A percentile compares a stretch with the other conserved stretches of the same genome.
Conservation (phyloP, 2,797 vertebrate genomes). For the Anguilla megastoma region DNA sequence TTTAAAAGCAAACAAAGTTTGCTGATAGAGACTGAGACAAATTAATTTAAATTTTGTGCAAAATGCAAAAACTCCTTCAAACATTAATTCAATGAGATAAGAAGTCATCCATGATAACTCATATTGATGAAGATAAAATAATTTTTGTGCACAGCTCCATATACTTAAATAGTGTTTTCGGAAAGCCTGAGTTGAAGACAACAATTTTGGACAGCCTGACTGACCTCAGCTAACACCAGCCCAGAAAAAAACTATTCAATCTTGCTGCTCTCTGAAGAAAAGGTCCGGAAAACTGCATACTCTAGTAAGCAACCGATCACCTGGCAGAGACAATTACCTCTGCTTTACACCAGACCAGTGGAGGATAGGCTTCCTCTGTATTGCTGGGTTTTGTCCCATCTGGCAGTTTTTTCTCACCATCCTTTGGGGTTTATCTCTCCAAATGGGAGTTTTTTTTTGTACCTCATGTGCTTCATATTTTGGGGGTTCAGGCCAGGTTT, state of each 20-base stretch:
- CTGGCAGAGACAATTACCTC: background rate
- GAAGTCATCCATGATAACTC: background rate
- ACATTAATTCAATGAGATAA: background rate
- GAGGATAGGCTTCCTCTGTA: too few relatives aligned
- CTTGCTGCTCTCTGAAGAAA: background rate
- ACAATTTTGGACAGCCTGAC: background rate
- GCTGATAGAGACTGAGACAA: too few relatives aligned
- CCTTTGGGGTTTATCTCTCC: too few relatives aligned
- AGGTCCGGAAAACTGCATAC: background rate
- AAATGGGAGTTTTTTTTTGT: too few relatives aligned
- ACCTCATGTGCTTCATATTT: too few relatives aligned
- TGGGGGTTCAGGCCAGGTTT: too few relatives aligned
- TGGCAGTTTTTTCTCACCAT: too few relatives aligned
- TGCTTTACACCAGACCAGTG: too few relatives aligned
- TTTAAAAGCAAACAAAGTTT: background rate
- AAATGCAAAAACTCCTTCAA: too few relatives aligned
- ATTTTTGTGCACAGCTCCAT: background rate
- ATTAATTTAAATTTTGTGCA: background rate
- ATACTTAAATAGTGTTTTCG: background rate
- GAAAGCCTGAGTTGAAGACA: background rate
- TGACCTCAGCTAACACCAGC: background rate
- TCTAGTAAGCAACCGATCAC: background rate
- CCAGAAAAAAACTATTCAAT: background rate
- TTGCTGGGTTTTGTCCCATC: too few relatives aligned
- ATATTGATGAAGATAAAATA: too few relatives aligned